Evolutionary conservation across 2,888 invertebrate genomes (phyloP).

Genomic region (Lithophane semibrunnea): DNA sequence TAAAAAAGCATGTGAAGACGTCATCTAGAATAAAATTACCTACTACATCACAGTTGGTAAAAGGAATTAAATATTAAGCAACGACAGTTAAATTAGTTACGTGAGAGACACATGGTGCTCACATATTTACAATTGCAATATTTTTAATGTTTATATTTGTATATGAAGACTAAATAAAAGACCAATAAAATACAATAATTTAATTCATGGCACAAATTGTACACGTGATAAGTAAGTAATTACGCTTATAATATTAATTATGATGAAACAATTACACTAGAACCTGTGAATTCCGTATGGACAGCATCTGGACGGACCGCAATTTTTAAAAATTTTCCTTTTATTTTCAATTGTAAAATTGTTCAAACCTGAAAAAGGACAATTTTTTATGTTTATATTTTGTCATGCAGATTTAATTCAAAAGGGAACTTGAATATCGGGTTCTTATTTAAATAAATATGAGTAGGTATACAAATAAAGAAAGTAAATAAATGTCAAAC

Average conservation of each 20-base stretch:
- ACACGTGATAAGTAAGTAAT: constrained; percentile 21
- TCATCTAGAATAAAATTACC: no score
- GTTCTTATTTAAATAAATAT: background rate
- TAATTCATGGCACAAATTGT: constrained; percentile 43
- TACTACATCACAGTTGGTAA: no score
- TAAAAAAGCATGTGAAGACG: no score
- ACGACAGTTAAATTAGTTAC: no score
- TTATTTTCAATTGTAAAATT: constrained; percentile 16
- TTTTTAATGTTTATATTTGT: background rate
- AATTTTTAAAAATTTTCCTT: constrained; percentile 23
- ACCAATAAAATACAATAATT: constrained; percentile 33
- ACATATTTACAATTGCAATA: background rate
- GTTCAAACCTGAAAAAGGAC: constrained; percentile 41
- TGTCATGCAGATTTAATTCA: background rate
- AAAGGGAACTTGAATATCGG: background rate
- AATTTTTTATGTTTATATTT: background rate
- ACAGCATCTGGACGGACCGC: constrained; percentile 69
- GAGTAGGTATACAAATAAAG: background rate
- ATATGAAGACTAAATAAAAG: constrained; percentile 17
- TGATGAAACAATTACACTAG: constrained; percentile 28
- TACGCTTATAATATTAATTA: constrained; percentile 21
- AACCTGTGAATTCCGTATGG: constrained; percentile 48
- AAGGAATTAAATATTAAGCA: no score
- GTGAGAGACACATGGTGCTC: no score
- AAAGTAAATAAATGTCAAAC: background rate